Percentiles rank a stretch among this genome's conserved stretches.
Conservation (phyloP, 2,113 vertebrate genomes). For the Onychostruthus taczanowskii region DNA sequence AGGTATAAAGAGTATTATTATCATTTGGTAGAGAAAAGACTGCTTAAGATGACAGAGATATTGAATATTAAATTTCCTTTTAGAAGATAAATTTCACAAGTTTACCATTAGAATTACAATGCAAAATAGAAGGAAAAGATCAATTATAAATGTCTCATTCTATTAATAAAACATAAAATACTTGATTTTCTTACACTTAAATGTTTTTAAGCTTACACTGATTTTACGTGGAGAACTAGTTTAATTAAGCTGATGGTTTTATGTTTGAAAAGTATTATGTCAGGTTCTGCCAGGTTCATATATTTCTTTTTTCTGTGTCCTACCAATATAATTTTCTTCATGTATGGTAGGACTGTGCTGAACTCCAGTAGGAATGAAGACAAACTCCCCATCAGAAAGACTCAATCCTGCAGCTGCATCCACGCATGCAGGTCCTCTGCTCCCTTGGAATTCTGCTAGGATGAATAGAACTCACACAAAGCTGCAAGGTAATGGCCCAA, state of each 20-base stretch:
- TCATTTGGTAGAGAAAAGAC: neutral
- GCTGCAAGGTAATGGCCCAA: neutral
- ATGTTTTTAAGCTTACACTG: neutral
- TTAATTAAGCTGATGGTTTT: neutral
- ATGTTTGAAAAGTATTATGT: neutral
- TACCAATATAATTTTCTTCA: neutral
- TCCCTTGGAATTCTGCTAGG: neutral
- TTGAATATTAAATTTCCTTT: neutral
- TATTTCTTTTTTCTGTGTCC: neutral
- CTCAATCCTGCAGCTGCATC: rapidly evolving
- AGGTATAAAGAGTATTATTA: neutral
- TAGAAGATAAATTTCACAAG: neutral
- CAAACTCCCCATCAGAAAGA: neutral
- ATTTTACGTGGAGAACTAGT: neutral
- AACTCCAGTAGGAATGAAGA: neutral
- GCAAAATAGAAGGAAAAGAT: neutral
- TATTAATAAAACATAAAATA: neutral
- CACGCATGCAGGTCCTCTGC: rapidly evolving
- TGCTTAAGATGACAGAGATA: neutral
- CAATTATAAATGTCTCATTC: neutral
- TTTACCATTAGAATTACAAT: neutral
- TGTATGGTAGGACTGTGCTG: neutral
- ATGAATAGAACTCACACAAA: neutral
- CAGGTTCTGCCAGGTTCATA: neutral
- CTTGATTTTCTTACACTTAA: neutral